Conservation (phyloP, 2,113 vertebrate genomes). For the Psilopsiagon aurifrons region DNA sequence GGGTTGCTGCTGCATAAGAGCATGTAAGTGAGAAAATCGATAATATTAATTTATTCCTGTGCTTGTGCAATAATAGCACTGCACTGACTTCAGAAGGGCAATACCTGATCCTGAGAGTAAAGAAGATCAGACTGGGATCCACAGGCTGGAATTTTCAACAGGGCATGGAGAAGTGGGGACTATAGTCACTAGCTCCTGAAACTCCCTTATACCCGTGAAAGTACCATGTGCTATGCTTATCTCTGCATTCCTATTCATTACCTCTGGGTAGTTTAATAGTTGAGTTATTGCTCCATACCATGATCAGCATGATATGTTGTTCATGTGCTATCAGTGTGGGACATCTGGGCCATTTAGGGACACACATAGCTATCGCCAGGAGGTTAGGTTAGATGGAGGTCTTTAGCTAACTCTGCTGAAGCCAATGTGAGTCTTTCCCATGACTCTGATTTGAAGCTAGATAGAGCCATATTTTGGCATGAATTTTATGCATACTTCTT, state of each 20-base stretch:
- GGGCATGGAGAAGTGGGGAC: background rate
- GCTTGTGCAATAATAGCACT: background rate
- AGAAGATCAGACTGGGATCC: background rate
- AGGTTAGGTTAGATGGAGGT: background rate
- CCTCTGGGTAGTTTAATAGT: background rate
- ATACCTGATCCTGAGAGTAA: background rate
- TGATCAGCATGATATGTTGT: background rate
- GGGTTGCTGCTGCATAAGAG: background rate
- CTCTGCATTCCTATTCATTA: background rate
- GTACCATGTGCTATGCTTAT: background rate
- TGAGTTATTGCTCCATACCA: background rate
- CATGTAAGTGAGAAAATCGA: background rate
- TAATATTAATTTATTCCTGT: background rate
- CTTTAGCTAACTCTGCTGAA: background rate
- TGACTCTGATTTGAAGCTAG: constrained; percentile 9
- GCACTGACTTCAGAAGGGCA: background rate
- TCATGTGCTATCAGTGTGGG: background rate
- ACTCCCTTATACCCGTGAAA: background rate
- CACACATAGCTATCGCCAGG: background rate
- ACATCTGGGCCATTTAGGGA: background rate
- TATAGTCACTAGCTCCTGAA: background rate
- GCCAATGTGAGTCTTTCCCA: background rate
- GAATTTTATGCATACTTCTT: background rate
- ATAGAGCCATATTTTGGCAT: background rate
- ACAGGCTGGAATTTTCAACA: background rate